phyloP scores from a whole-genome alignment of 2,113 vertebrate genomes.

The Pedionomus torquatus region DNA sequence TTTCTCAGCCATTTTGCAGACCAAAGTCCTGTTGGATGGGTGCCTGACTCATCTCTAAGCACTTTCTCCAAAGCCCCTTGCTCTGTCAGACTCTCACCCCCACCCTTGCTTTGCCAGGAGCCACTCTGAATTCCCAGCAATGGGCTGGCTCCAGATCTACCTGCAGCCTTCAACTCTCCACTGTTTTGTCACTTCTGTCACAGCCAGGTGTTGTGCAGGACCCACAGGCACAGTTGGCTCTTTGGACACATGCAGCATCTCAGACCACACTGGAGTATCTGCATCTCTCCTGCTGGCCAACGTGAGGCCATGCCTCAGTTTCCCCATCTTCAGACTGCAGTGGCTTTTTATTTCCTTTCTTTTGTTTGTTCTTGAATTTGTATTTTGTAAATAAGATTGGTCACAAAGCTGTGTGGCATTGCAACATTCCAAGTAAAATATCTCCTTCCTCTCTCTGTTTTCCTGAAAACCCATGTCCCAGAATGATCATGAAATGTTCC shows the following conservation, averaged over 20 bases:
- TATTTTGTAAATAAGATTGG: neutral
- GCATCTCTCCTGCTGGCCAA: neutral
- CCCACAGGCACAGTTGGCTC: accelerated
- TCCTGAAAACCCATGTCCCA: neutral
- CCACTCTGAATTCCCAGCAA: neutral
- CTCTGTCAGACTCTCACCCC: neutral
- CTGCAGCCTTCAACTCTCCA: neutral
- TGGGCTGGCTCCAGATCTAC: neutral
- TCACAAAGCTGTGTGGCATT: neutral
- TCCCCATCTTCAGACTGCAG: neutral
- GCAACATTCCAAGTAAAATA: neutral
- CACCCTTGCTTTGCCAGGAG: neutral
- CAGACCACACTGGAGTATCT: accelerated
- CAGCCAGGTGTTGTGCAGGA: accelerated
- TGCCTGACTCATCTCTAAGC: neutral
- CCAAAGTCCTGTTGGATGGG: neutral
- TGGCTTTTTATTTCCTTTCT: neutral
- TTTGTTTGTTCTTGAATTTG: neutral
- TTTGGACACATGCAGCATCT: accelerated
- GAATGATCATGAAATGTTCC: neutral
- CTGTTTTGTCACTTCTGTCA: neutral
- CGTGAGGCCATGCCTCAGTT: neutral
- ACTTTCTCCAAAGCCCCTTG: neutral
- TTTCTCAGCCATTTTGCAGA: neutral
- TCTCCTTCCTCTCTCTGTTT: neutral